These are phyloP conservation scores for Hirtodrosophila histrioides DNA, from an alignment of 2,888 invertebrate species.

Conservation along the genomic window DNA sequence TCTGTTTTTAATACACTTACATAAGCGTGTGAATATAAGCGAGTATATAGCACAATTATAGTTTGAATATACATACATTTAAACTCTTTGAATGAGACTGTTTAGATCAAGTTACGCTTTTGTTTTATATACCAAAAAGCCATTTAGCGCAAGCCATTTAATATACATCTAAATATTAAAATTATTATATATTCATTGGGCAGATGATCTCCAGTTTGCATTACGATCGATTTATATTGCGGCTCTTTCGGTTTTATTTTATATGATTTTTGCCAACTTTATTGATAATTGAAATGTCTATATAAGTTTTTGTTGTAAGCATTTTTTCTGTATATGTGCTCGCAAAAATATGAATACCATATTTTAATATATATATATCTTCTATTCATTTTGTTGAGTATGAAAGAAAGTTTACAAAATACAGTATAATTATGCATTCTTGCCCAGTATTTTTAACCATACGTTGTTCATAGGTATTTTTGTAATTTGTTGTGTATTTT, in stretches of 20 bases:
- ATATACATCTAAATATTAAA: conserved; percentile 34
- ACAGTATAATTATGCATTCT: conserved; percentile 16
- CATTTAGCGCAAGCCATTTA: conserved; percentile 36
- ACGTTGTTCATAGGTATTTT: conserved; percentile 17
- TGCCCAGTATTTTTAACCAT: conserved; percentile 20
- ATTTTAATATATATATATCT: conserved; percentile 1
- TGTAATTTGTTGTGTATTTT: conserved; percentile 1
- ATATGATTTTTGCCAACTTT: conserved; percentile 22
- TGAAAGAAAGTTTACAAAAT: conserved; percentile 39
- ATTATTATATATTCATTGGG: conserved; percentile 20
- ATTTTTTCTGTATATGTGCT: conserved; percentile 70
- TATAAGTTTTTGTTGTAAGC: conserved; percentile 39
- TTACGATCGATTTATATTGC: conserved; percentile 2
- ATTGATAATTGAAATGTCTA: conserved; percentile 32
- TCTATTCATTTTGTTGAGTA: conserved; percentile 11
- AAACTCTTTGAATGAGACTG: conserved; percentile 14
- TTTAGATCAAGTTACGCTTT: conserved; percentile 40
- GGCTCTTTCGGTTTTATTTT: too few relatives aligned
- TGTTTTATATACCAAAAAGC: conserved; percentile 4
- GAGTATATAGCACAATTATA: conserved; percentile 55
- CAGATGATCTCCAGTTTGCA: conserved; percentile 2
- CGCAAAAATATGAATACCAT: conserved; percentile 74
- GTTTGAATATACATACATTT: conserved; percentile 40
- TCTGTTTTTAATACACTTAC: conserved; percentile 48
- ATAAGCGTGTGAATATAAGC: conserved; percentile 48